These are phyloP conservation scores for Cerastoderma edule DNA, from an alignment of 2,888 invertebrate species.

Conservation along the genomic window DNA sequence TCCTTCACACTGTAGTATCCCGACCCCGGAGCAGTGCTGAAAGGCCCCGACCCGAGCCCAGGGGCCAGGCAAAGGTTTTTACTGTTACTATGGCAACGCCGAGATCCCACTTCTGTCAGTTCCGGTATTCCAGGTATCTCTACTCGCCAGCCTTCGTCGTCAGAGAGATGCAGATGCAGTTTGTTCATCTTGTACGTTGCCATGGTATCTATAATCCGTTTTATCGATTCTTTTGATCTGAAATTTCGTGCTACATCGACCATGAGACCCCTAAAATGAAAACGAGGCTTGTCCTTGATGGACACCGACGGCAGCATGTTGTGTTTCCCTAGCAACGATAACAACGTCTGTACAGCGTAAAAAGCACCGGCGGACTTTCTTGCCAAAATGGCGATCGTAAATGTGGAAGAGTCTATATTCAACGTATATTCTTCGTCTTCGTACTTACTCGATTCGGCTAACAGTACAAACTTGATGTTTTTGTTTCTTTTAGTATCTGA, in stretches of 20 bases:
- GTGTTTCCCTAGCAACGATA: conserved; percentile 41
- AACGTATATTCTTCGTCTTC: conserved; percentile 29
- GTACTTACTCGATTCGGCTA: neutral
- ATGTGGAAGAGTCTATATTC: conserved; percentile 36
- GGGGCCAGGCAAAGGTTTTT: conserved; percentile 66
- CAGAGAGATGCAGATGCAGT: conserved; percentile 80
- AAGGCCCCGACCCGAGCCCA: conserved; percentile 71
- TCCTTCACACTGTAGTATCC: conserved; percentile 69
- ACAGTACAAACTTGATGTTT: neutral
- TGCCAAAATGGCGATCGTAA: conserved; percentile 61
- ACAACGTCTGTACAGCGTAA: conserved; percentile 73
- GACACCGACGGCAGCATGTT: conserved; percentile 17
- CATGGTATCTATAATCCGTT: conserved; percentile 77
- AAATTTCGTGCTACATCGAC: conserved; percentile 77
- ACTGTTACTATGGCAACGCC: conserved; percentile 61
- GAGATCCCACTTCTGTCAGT: conserved; percentile 71
- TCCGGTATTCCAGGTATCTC: conserved; percentile 80
- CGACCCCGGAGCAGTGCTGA: conserved; percentile 55
- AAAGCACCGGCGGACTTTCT: conserved; percentile 67
- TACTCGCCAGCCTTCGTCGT: conserved; percentile 82
- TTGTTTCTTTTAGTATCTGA: neutral
- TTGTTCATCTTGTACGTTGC: conserved; percentile 81
- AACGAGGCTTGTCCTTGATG: conserved; percentile 67
- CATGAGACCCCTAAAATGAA: conserved; percentile 69
- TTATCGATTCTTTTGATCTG: conserved; percentile 67